Evolutionary conservation across 2,797 vertebrate genomes (phyloP), one percentile per base, ranked within the genome.

Genomic region (Anomalospiza imberbis): DNA sequence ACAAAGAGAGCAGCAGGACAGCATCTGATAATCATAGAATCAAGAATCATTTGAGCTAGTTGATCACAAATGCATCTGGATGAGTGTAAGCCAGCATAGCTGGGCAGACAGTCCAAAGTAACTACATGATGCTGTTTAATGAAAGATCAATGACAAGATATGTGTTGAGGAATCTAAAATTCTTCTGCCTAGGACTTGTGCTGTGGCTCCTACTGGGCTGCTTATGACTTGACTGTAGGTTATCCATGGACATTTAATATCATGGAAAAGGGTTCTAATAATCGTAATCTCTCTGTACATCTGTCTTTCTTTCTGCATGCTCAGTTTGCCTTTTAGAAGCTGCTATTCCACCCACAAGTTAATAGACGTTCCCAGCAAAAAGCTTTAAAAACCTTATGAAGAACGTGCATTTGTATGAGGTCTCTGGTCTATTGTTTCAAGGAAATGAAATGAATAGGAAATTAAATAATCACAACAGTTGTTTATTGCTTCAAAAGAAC

Each of bases 401-500:
- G 51, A 68, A 29, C 1, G 0, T 54, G 65, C 12, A 4, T 85
- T 85, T 92, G 42, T 51, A 57, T 77, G 42, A 88, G 34, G 26
- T 58, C 29, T 83, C 36, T 12, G 21, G 40, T 60, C 60, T 68
- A 7, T 91, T 86, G 65, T 96, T 85, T 95, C 85, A 60, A 94
- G 71, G 62, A 96, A 95, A 95, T 79, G 26, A 94, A 95, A 85
- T 34, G 15, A 89, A 61, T 94, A 78, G 77, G 83, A 94, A 97
- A 95, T 92, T 76, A 95, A 95, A 93, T 89, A 91, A 93, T 94
- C 88, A 70, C 75, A 83, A 85, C 31, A 60, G 82, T 88, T 95
- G 92, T 95, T 96, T 97, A 91, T 89, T 96, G 61, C 79, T 95
- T 89, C 83, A 86, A 80, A 82, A 85, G 89, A 91, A 90, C 91